These are phyloP conservation scores for Plebejus melissa DNA, from an alignment of 2,888 invertebrate genomes.

Conservation along the genomic window DNA sequence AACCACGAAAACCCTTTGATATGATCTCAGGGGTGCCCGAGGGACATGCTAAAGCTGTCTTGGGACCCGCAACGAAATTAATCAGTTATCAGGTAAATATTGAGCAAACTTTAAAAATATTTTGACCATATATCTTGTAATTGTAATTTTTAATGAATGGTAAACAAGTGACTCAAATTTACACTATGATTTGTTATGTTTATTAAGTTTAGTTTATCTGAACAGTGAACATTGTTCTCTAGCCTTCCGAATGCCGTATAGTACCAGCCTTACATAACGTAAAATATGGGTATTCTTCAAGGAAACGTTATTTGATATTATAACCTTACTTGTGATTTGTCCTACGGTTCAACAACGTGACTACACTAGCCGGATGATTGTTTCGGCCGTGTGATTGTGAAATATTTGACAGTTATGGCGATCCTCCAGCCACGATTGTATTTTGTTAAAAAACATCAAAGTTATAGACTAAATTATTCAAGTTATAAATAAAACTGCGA, in stretches of 20 bases:
- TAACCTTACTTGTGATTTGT: background rate
- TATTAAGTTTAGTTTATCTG: background rate
- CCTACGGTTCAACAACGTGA: conserved; percentile 2
- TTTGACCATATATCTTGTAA: no score
- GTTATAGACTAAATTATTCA: background rate
- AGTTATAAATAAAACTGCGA: background rate
- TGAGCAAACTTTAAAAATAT: no score
- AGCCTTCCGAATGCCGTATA: no score
- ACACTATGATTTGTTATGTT: no score
- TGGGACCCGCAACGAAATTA: no score
- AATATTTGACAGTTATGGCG: conserved; percentile 19
- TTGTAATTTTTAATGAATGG: no score
- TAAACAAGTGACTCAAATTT: no score
- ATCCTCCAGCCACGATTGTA: background rate
- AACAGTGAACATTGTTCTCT: no score
- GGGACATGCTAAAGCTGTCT: no score
- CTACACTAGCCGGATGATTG: background rate
- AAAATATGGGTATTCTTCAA: background rate
- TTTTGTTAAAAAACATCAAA: background rate
- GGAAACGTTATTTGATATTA: background rate
- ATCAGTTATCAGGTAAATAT: no score
- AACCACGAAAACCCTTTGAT: no score
- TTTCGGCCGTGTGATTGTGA: conserved; percentile 16
- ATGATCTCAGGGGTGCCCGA: no score
- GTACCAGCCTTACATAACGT: background rate